phyloP scores from a whole-genome alignment of 2,888 invertebrate genomes.

The Lasioglossum marginatum region DNA sequence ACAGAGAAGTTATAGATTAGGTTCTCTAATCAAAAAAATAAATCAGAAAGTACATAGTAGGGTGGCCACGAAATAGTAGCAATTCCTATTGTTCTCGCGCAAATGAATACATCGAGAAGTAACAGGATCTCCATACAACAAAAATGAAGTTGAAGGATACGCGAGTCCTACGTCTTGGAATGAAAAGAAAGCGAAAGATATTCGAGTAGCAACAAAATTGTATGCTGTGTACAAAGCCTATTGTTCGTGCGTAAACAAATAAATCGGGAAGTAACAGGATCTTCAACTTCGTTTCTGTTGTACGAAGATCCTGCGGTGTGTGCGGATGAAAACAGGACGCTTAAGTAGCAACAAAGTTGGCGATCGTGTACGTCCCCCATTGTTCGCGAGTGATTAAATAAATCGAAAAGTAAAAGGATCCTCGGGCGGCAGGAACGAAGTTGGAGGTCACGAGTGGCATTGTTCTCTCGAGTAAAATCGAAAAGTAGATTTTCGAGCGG shows the following conservation, averaged over 20 bases:
- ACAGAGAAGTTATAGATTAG: background rate
- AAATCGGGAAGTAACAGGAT: background rate
- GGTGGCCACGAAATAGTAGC: background rate
- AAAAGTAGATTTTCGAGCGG: constrained; percentile 7
- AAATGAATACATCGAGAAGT: no score
- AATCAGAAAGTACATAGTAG: background rate
- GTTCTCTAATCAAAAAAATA: background rate
- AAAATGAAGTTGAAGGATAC: no score
- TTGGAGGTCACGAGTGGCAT: background rate
- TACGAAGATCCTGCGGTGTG: background rate
- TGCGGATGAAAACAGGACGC: background rate
- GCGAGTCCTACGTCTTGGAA: no score
- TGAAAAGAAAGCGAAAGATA: no score
- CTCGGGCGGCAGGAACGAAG: background rate
- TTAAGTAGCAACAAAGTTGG: background rate
- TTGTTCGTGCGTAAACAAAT: background rate
- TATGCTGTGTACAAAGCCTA: background rate
- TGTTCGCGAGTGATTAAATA: background rate
- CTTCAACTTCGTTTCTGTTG: background rate
- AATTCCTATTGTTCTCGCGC: no score
- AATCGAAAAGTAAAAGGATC: background rate
- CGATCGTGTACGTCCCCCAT: background rate
- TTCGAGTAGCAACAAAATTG: background rate
- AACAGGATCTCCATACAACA: no score
- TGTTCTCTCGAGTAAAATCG: constrained; percentile 8